These are phyloP conservation scores for Antidorcas marsupialis DNA, from an alignment of 2,113 vertebrate species.

Conservation along the genomic window DNA sequence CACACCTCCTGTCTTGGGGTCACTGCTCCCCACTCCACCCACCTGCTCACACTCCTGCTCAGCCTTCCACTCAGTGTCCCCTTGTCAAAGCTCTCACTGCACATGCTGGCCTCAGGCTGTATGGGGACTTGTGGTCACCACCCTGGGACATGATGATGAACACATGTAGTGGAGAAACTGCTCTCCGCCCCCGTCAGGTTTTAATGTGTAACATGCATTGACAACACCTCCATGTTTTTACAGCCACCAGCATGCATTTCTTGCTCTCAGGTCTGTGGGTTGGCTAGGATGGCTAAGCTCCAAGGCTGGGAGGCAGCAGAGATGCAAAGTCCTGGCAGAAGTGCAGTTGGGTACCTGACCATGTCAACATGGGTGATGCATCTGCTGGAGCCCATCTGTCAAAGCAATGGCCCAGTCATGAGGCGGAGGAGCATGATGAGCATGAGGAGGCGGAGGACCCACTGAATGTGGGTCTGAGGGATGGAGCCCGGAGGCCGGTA, in stretches of 20 bases:
- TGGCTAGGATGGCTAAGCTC: neutral
- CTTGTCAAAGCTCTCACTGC: neutral
- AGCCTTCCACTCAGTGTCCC: neutral
- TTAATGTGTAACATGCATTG: no score
- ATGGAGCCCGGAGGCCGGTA: neutral
- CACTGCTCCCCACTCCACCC: neutral
- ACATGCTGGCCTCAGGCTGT: neutral
- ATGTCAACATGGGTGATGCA: neutral
- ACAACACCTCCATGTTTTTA: neutral
- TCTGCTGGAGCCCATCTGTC: neutral
- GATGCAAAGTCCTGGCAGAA: neutral
- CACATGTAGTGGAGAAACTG: neutral
- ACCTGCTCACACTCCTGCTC: neutral
- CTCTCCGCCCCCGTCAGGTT: neutral
- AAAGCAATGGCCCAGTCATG: neutral
- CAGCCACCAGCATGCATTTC: neutral
- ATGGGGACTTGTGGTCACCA: neutral
- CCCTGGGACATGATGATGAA: neutral
- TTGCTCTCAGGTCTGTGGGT: neutral
- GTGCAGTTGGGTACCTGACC: no score
- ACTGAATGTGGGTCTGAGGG: neutral
- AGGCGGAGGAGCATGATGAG: neutral
- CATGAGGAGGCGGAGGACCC: no score
- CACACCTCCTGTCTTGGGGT: neutral
- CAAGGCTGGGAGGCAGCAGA: neutral